Evolutionary conservation across 2,888 invertebrate species (phyloP), one percentile per base, ranked within the genome.

Genomic region (Hydropsyche betteni): DNA sequence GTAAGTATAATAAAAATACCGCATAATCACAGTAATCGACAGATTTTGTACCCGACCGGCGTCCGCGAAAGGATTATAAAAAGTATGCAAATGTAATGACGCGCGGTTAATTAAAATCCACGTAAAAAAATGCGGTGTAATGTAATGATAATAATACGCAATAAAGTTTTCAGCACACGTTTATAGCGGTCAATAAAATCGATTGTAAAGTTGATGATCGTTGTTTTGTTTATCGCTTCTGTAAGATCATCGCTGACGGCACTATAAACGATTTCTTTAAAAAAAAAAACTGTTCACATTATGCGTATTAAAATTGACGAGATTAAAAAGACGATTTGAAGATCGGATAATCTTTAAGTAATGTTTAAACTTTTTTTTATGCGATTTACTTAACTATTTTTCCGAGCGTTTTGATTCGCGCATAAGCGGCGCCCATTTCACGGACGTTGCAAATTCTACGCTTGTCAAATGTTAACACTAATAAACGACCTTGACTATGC

Each of bases 401-500:
- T 24, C 24, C 24, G 24, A 24, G 24, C 24, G 24, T 24, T 24
- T 24, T 2, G 24, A 24, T 24, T 44, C 58, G 24, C 58, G 58
- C 24, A 14, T 58, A 58, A 24, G 8, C 16, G 44, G 8, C 58
- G 16, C 16, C 8, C 58, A 58, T 58, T 58, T 5, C 24, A 24
- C 16, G 14, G 24, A n/a, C 24, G 24, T 8, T 14, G 58, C 58
- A 24, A 24, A 58, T 64, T 64, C 64, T 64, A 64, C 64, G 64
- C 64, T 64, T 64, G 64, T 64, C 64, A 64, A 64, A 64, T 36
- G 64, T 36, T 12, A 64, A 64, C 34, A 36, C 36, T 64, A 64
- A 64, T 33, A 33, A 64, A 64, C 64, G 64, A 64, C 64, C 64
- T 64, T 64, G 64, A 64, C 64, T 64, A 64, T 64, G 64, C 64